A percentile compares a stretch with the other conserved stretches of the same genome.
phyloP scores from a whole-genome alignment of 2,113 vertebrate species.

The Pseudopipra pipra region DNA sequence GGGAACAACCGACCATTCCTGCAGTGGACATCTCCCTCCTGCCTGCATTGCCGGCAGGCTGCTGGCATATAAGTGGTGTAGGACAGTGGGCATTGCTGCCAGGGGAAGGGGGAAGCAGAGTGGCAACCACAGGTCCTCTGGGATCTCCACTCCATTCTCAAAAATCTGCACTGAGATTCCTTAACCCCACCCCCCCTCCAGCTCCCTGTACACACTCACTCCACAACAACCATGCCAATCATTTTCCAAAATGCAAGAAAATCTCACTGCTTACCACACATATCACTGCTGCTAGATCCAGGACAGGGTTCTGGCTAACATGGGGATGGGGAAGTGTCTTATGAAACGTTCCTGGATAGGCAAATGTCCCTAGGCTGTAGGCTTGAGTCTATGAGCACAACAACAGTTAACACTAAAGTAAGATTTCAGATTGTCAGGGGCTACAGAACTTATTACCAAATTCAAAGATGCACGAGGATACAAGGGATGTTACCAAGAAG shows the following conservation, averaged over 20 bases:
- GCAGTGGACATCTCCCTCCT: not conserved
- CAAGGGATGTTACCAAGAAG: not conserved
- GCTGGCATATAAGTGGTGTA: rapidly evolving
- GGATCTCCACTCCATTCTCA: not conserved
- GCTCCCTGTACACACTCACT: not conserved
- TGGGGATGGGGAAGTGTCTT: not conserved
- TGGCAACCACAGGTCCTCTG: not conserved
- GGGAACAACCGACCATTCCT: not conserved
- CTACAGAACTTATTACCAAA: not conserved
- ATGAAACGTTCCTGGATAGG: not conserved
- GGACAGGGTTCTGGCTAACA: not conserved
- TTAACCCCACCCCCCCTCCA: not conserved
- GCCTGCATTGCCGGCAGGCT: not conserved
- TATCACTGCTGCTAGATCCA: not conserved
- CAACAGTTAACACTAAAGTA: not conserved
- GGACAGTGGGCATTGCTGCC: not conserved
- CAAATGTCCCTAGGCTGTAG: not conserved
- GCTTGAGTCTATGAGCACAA: not conserved
- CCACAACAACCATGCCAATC: no score
- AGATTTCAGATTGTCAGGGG: not conserved
- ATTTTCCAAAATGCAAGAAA: not conserved
- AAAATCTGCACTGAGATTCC: not conserved
- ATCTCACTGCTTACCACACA: not conserved
- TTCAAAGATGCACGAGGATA: not conserved
- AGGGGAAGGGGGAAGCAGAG: no score